Evolutionary conservation across 2,888 invertebrate species (phyloP).

Genomic region (Hemistola chrysoprasaria): DNA sequence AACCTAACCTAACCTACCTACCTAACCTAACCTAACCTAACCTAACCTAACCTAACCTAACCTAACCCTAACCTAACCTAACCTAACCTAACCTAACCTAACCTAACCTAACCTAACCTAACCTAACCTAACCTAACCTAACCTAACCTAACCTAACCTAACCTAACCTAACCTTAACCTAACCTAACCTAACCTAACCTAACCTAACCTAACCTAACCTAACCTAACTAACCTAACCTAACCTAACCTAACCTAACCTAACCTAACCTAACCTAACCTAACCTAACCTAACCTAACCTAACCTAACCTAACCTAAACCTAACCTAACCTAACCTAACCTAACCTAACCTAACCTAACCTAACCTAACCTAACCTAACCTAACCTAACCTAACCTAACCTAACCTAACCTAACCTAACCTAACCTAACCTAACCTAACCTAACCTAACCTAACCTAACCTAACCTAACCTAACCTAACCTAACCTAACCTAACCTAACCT

Average conservation of each 20-base stretch:
- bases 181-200: conserved; percentile 14
- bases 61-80: conserved; percentile 14
- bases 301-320: conserved; percentile 1
- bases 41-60: conserved; percentile 17
- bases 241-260: conserved; percentile 9
- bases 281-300: conserved; percentile 10
- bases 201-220: conserved; percentile 18
- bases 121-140: conserved; percentile 10
- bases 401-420: conserved; percentile 19
- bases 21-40: conserved; percentile 19
- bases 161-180: conserved; percentile 16
- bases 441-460: conserved; percentile 20
- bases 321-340: conserved; percentile 4
- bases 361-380: conserved; percentile 20
- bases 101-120: conserved; percentile 13
- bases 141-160: conserved; percentile 8
- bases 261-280: conserved; percentile 8
- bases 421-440: conserved; percentile 18
- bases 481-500: conserved; percentile 19
- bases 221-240: conserved; percentile 18
- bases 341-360: conserved; percentile 19
- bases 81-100: conserved; percentile 16
- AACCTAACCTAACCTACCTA: conserved; percentile 15
- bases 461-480: conserved; percentile 14
- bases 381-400: conserved; percentile 20